These are phyloP conservation scores for Stictonetta naevosa DNA, from an alignment of 2,113 vertebrate genomes.

Conservation along the genomic window DNA sequence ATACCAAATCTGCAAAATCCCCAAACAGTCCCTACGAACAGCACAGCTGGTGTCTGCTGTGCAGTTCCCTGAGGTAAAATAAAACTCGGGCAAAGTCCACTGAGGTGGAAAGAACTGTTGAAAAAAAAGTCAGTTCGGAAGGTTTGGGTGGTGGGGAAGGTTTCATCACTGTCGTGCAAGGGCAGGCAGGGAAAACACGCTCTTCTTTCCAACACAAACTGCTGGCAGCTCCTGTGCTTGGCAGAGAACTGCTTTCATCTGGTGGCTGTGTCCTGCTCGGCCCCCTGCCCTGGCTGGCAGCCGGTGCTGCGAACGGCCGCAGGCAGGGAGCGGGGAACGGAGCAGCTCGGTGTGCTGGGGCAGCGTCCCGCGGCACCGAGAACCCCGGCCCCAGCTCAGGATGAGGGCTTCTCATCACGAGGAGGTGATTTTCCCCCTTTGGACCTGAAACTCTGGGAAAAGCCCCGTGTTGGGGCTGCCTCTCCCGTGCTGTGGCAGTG, in stretches of 20 bases:
- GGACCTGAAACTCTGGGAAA: fast-evolving
- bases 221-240: background rate
- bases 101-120: background rate
- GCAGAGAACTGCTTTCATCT: background rate
- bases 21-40: background rate
- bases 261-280: fast-evolving
- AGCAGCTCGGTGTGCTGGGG: fast-evolving
- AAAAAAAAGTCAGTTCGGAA: background rate
- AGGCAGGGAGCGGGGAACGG: background rate
- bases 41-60: background rate
- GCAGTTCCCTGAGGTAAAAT: fast-evolving
- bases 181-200: background rate
- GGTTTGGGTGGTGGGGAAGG: fast-evolving
- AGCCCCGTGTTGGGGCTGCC: fast-evolving
- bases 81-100: background rate
- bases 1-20: background rate
- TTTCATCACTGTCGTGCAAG: background rate
- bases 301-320: too few species aligned
- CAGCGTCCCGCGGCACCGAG: too few species aligned
- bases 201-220: too few species aligned
- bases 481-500: background rate
- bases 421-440: background rate
- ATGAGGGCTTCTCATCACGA: background rate
- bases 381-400: fast-evolving
- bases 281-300: background rate